Evolutionary conservation across 2,797 vertebrate species (phyloP).

Genomic region (Lithobates sylvaticus): DNA sequence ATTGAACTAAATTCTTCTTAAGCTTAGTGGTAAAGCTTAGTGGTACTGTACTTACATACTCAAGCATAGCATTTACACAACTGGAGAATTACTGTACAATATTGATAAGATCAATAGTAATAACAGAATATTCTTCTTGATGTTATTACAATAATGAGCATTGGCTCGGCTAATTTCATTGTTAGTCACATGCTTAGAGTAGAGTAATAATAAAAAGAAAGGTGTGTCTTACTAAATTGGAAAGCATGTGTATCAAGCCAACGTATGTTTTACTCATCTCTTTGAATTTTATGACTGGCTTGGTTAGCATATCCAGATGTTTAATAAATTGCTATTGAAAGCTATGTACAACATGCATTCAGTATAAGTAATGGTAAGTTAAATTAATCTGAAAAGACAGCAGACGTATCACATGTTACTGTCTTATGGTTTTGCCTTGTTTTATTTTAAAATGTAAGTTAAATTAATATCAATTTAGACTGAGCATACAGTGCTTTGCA

Average conservation of each 20-base stretch:
- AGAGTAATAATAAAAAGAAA: background rate
- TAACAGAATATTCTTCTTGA: background rate
- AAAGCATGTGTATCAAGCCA: background rate
- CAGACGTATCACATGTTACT: no score
- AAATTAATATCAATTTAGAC: no score
- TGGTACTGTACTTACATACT: no score
- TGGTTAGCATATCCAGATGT: conserved; percentile 39
- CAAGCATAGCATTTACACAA: background rate
- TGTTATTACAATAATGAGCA: background rate
- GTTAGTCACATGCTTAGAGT: background rate
- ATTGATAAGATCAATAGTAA: background rate
- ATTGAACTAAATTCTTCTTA: no score
- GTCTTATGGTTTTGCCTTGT: no score
- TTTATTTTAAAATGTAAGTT: no score
- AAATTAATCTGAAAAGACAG: no score
- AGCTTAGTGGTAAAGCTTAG: no score
- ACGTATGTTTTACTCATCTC: conserved; percentile 16
- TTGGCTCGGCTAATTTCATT: background rate
- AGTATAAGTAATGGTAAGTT: no score
- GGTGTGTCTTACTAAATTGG: background rate
- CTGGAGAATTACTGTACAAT: background rate
- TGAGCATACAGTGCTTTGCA: no score
- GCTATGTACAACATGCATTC: background rate
- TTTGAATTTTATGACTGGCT: background rate
- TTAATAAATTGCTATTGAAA: conserved; percentile 9